Evolutionary conservation across 2,113 vertebrate genomes (phyloP).

Genomic region (Tringa solitaria): DNA sequence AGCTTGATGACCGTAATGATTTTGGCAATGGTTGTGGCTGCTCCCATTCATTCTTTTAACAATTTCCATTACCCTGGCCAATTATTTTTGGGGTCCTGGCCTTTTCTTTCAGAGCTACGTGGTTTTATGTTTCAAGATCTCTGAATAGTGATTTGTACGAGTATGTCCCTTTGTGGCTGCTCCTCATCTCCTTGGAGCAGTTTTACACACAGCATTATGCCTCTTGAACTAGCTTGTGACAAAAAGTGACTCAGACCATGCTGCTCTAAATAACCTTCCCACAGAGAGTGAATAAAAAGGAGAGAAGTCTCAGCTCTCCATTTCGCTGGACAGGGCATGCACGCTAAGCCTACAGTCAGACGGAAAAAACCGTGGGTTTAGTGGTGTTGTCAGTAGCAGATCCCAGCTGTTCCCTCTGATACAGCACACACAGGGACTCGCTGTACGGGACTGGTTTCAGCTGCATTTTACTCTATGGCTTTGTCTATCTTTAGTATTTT

Average conservation of each 20-base stretch:
- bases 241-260: slow-evolving; percentile 25
- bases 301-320: not conserved
- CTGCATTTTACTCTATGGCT: not conserved
- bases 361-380: not conserved
- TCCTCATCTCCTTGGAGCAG: not conserved
- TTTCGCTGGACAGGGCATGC: slow-evolving; percentile 29
- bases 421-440: not conserved
- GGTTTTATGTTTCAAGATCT: not conserved
- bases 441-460: not conserved
- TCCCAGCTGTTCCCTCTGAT: slow-evolving; percentile 14
- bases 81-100: slow-evolving; percentile 11
- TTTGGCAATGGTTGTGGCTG: slow-evolving; percentile 1
- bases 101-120: not conserved
- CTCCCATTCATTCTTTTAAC: slow-evolving; percentile 30
- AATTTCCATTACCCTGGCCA: slow-evolving; percentile 35
- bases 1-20: slow-evolving; percentile 12
- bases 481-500: not conserved
- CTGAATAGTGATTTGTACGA: not conserved
- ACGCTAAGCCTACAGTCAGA: not conserved
- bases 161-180: not conserved
- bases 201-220: not conserved
- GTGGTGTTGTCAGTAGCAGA: not conserved
- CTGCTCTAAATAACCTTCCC: not conserved
- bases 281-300: not conserved
- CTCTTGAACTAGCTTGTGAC: slow-evolving; percentile 16